Evolutionary conservation across 53 echinoderm and acorn worm species (phyloP), one percentile per base, ranked within the genome.

Genomic region (Crossaster papposus): DNA sequence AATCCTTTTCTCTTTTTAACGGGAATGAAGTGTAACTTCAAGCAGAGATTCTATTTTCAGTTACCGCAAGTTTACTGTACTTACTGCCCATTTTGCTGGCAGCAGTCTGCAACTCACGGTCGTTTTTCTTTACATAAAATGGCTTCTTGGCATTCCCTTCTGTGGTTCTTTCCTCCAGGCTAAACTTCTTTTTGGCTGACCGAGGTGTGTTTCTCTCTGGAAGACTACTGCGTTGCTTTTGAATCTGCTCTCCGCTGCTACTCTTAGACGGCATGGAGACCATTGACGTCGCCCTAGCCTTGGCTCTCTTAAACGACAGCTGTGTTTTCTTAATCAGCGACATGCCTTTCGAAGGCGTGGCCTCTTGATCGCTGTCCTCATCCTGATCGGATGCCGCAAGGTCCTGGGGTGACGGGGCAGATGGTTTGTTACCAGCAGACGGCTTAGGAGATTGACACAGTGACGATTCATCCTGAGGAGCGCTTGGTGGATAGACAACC

Each of bases 401-500:
- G 70, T 84, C 54, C 2, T 44, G 29, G 30, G 33, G 2, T 8
- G 84, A 36, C 31, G 13, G 11, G 52, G 70, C 2, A 30, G 84
- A 72, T 14, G 65, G 51, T 34, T 23, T 7, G 20, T 74, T 4
- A 14, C 28, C 24, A n/a, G 68, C 17, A 11, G 28, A 18, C 28
- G 68, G 68, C 2, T 26, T n/a, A n/a, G 24, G 68, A 34, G 52
- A 78, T 29, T 4, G 12, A 36, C 31, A 75, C 50, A 78, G 22
- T n/a, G 84, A 72, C 0, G 84, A 36, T 34, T 84, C 71, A 10
- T 53, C 65, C 12, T 72, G 72, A 37, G 31, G 13, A 18, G 72
- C 8, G 20, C 84, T 72, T n/a, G 84, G 84, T 65, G 84, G 84
- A 72, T 84, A 84, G 33, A 84, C 20, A 72, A 84, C 84, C 51